Evolutionary conservation across 2,797 vertebrate genomes (phyloP).

Genomic region (Kryptolebias ocellatus): DNA sequence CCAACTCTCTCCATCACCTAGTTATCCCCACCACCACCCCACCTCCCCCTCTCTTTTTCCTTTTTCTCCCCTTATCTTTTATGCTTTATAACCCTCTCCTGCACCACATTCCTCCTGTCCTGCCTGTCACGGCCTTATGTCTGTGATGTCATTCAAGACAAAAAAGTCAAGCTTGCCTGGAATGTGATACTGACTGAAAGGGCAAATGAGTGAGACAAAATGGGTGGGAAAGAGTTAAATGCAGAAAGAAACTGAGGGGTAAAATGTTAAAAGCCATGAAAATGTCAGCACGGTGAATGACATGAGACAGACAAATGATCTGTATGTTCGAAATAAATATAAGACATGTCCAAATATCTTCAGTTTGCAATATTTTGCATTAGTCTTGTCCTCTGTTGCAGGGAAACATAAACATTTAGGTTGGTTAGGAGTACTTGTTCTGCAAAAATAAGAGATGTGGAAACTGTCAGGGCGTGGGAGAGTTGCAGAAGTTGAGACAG

Average conservation of each 20-base stretch:
- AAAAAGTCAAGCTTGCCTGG: conserved; percentile 70
- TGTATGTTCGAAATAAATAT: conserved; percentile 8
- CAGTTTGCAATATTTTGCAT: neutral
- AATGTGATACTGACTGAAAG: conserved; percentile 66
- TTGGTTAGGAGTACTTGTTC: neutral
- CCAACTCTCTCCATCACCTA: conserved; percentile 50
- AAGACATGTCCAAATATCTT: neutral
- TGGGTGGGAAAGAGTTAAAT: conserved; percentile 42
- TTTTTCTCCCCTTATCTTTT: conserved; percentile 19
- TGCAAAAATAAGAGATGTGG: neutral
- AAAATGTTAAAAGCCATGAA: conserved; percentile 49
- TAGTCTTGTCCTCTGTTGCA: neutral
- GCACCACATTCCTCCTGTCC: conserved; percentile 73
- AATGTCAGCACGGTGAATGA: conserved; percentile 30
- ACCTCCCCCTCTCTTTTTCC: conserved; percentile 11
- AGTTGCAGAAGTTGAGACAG: neutral
- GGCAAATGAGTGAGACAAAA: conserved; percentile 23
- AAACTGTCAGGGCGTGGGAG: no score
- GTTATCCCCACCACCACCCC: conserved; percentile 11
- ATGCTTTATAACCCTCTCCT: conserved; percentile 53
- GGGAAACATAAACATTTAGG: neutral
- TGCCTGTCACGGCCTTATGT: conserved; percentile 74
- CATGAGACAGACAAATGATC: conserved; percentile 25
- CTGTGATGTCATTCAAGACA: conserved; percentile 80
- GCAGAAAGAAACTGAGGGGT: conserved; percentile 20